Percentiles rank a stretch among this genome's conserved stretches.
Conservation (phyloP, 2,797 vertebrate genomes). For the Oreochromis grahami region DNA sequence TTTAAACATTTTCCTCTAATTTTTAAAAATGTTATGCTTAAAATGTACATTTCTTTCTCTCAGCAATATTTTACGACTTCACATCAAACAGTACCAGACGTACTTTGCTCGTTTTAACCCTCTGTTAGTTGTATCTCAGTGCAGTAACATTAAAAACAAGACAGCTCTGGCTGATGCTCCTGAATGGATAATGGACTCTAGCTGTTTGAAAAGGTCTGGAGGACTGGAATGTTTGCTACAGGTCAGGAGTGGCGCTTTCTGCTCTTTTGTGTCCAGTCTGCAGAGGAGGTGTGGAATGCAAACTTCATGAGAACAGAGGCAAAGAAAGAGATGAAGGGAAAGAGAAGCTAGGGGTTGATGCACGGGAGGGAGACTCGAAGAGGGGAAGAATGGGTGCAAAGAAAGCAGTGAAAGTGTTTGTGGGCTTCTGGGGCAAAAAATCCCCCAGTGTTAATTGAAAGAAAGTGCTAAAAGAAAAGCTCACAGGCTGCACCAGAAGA, state of each 20-base stretch:
- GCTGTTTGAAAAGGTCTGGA: constrained; percentile 34
- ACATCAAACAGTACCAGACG: background rate
- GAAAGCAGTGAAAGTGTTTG: constrained; percentile 16
- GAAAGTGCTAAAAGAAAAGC: constrained; percentile 1
- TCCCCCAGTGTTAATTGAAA: background rate
- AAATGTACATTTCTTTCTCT: background rate
- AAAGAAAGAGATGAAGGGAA: constrained; percentile 44
- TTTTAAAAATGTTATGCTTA: background rate
- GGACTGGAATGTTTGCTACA: constrained; percentile 77
- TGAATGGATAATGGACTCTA: constrained; percentile 25
- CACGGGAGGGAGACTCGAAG: constrained; percentile 10
- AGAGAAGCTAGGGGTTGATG: constrained; percentile 36
- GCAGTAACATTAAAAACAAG: background rate
- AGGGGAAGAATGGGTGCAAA: constrained; percentile 22
- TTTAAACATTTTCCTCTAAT: background rate
- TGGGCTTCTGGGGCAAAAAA: background rate
- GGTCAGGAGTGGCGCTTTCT: constrained; percentile 71
- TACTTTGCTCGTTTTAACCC: background rate
- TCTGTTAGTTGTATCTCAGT: background rate
- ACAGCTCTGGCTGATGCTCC: constrained; percentile 5
- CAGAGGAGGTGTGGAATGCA: constrained; percentile 81
- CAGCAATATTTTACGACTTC: background rate
- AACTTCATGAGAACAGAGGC: constrained; percentile 68
- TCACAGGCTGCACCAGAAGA: background rate
- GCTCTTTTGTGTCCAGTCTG: constrained; percentile 77